A percentile compares a stretch with the other conserved stretches of the same genome.
phyloP scores from a whole-genome alignment of 2,113 vertebrate genomes.

The Thamnaconus septentrionalis region DNA sequence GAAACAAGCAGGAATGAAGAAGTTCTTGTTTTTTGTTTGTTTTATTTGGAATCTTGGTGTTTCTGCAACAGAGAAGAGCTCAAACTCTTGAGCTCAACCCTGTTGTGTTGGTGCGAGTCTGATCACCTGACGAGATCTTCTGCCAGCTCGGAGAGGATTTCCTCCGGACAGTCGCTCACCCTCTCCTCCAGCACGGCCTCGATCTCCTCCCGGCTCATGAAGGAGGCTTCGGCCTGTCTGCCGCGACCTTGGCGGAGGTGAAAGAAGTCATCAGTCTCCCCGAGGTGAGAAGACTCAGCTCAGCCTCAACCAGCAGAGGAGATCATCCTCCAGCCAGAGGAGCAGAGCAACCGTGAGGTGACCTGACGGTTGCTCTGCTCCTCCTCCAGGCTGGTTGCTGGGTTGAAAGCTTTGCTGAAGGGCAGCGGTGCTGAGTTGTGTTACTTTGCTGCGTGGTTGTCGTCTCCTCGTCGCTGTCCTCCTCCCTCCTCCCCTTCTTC shows the following conservation, averaged over 20 bases:
- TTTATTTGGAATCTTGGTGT: too few relatives aligned
- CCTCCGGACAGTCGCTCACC: slow-evolving; percentile 86
- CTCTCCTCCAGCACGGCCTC: slow-evolving; percentile 80
- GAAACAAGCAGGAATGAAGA: background rate
- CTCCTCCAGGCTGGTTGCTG: too few relatives aligned
- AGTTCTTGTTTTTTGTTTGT: background rate
- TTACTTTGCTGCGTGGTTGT: slow-evolving; percentile 71
- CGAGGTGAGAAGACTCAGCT: slow-evolving; percentile 17
- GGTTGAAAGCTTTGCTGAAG: too few relatives aligned
- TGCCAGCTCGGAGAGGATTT: slow-evolving; percentile 86
- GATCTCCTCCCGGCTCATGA: slow-evolving; percentile 87
- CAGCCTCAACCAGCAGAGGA: too few relatives aligned
- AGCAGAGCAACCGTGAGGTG: too few relatives aligned
- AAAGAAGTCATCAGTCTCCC: slow-evolving; percentile 46
- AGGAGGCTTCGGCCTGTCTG: slow-evolving; percentile 80
- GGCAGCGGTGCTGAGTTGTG: too few relatives aligned
- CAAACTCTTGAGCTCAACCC: too few relatives aligned
- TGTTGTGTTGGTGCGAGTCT: too few relatives aligned
- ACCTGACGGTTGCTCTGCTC: too few relatives aligned
- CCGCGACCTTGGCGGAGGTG: slow-evolving; percentile 77
- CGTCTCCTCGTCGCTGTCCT: slow-evolving; percentile 89
- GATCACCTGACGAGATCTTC: slow-evolving; percentile 79
- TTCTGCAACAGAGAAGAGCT: too few relatives aligned
- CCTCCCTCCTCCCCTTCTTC: slow-evolving; percentile 89
- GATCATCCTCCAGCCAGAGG: background rate